These are phyloP conservation scores for Scartelaos histophorus DNA, from an alignment of 2,113 vertebrate species.

Conservation along the genomic window DNA sequence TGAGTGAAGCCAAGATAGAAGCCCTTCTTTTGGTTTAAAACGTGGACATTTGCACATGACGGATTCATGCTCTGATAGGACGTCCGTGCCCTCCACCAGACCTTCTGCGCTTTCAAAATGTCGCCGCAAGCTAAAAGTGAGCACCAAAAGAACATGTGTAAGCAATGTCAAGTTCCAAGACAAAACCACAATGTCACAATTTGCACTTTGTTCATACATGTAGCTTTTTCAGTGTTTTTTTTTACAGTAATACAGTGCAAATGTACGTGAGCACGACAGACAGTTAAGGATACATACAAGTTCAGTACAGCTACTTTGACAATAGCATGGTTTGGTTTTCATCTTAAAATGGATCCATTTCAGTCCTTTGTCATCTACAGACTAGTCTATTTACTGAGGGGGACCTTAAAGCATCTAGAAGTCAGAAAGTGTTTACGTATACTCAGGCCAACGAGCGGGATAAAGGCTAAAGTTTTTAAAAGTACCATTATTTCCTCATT, in stretches of 20 bases:
- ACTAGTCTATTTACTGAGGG: slow-evolving; percentile 32
- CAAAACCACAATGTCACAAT: slow-evolving; percentile 33
- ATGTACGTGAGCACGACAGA: slow-evolving; percentile 73
- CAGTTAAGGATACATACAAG: slow-evolving; percentile 63
- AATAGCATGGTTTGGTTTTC: slow-evolving; percentile 58
- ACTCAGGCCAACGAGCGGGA: neutral
- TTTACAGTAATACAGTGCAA: slow-evolving; percentile 71
- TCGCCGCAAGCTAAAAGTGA: neutral
- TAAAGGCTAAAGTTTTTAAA: neutral
- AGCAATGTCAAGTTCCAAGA: slow-evolving; percentile 20
- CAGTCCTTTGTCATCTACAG: slow-evolving; percentile 42
- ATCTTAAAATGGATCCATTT: slow-evolving; percentile 36
- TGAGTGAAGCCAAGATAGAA: neutral
- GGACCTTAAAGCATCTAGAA: slow-evolving; percentile 44
- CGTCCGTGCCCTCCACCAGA: neutral
- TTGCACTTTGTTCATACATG: slow-evolving; percentile 64
- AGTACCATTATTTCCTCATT: too few species aligned
- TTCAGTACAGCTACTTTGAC: slow-evolving; percentile 72
- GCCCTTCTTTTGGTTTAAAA: neutral
- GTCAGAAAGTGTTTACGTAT: neutral
- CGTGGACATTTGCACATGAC: neutral
- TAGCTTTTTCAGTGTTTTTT: slow-evolving; percentile 51
- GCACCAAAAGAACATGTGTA: slow-evolving; percentile 12
- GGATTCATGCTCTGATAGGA: neutral
- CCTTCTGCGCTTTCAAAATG: neutral